Base-by-base conservation (phyloP, 2,797 vertebrate genomes). In the Gambelia wislizenii region DNA sequence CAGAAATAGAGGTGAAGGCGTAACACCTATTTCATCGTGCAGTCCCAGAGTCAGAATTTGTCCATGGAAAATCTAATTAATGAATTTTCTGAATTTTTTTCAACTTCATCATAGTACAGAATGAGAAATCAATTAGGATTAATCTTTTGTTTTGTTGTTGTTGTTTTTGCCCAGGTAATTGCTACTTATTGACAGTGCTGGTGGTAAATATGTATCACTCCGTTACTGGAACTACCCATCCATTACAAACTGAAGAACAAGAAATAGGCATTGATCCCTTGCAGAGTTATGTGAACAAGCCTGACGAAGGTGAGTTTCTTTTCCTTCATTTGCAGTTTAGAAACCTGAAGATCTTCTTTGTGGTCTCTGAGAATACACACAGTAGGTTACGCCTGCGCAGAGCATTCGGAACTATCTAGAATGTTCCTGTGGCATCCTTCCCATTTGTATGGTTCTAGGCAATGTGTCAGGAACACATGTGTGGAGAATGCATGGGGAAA, bases 191-290 rank as follows among this genome's bases (percentile, higher is more conserved):
- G 92, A 88, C 86, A 83, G 91, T 83, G 84, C 85, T 83, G 94
- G 89, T 30, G 91, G 87, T 88, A 95, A 97, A 90, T 95, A 99
- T 99, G 99, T 98, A 98, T 97, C 98, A 98, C 95, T 98, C 98
- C 87, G 97, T 97, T 91, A 97, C 98, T 75, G 98, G 99, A 97
- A 98, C 98, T 52, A 97, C 95, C 91, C 99, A 99, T 93, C 99
- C 99, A 82, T 97, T 99, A 93, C 98, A 99, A 97, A 95, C 97
- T 76, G 98, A 99, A 59, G 98, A 99, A 33, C 98, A 99, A 94
- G 99, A 99, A 98, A 98, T 98, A 10, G 98, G 98, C 69, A 97
- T 98, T 56, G 99, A 99, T 95, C 99, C 98, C 1, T 97, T 99
- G 86, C 97, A 98, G 89, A 98, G 96, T 89, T 98, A 97, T 87